These are phyloP conservation scores for Pyrrhia umbra DNA, from an alignment of 2,888 invertebrate species.

Conservation along the genomic window DNA sequence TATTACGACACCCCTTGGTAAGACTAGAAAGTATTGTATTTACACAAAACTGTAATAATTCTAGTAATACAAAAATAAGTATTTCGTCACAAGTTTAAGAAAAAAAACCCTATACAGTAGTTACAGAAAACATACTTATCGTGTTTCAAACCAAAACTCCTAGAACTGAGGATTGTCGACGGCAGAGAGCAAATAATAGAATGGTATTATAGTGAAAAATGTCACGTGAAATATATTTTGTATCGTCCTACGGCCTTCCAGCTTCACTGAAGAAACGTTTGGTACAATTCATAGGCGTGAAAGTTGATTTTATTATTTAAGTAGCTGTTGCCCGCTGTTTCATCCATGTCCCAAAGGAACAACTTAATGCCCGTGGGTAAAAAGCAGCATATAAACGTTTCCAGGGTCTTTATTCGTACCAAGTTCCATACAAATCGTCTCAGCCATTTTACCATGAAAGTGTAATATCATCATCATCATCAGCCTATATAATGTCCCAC, in stretches of 20 bases:
- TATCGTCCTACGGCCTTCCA: constrained; percentile 47
- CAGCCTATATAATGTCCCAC: too few relatives aligned
- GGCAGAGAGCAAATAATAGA: constrained; percentile 65
- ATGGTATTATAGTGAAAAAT: constrained; percentile 66
- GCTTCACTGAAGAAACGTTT: constrained; percentile 50
- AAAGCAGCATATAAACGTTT: too few relatives aligned
- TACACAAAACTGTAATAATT: too few relatives aligned
- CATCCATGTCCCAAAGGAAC: too few relatives aligned
- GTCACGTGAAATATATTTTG: constrained; percentile 68
- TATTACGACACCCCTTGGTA: too few relatives aligned
- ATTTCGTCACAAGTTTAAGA: neutral
- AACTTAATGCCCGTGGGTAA: too few relatives aligned
- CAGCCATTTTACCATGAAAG: too few relatives aligned
- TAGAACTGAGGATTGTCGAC: constrained; percentile 23
- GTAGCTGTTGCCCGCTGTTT: neutral
- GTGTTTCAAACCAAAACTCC: constrained; percentile 22
- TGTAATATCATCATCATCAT: too few relatives aligned
- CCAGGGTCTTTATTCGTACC: too few relatives aligned
- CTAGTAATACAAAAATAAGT: too few relatives aligned
- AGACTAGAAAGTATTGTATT: too few relatives aligned
- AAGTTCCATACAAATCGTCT: too few relatives aligned
- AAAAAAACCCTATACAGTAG: constrained; percentile 9
- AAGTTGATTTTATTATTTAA: neutral
- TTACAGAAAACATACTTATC: constrained; percentile 10
- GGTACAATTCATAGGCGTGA: constrained; percentile 51